A percentile compares a stretch with the other conserved stretches of the same genome.
Evolutionary conservation across 2,888 invertebrate genomes (phyloP).

Genomic region (Agonopterix heracliana): DNA sequence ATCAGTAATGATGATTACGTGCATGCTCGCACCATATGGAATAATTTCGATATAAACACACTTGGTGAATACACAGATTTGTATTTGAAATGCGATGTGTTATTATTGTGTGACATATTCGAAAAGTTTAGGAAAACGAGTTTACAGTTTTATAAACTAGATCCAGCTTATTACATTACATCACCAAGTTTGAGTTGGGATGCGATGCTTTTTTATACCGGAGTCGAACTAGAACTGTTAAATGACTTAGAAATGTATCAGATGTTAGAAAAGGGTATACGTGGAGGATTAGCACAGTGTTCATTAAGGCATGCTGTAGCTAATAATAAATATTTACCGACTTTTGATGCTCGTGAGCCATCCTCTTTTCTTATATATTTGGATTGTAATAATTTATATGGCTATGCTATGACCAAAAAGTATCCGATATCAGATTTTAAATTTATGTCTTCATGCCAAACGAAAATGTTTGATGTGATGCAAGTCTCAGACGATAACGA

Average conservation of each 20-base stretch:
- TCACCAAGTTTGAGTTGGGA: constrained; percentile 19
- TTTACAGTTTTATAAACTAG: constrained; percentile 19
- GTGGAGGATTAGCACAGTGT: constrained; percentile 20
- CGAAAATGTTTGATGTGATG: not conserved
- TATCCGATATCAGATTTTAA: constrained; percentile 4
- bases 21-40: constrained; percentile 15
- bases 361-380: constrained; percentile 22
- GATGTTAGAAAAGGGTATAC: constrained; percentile 19
- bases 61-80: constrained; percentile 22
- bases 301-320: constrained; percentile 19
- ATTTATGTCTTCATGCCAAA: no score
- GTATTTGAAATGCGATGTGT: constrained; percentile 21
- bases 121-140: constrained; percentile 23
- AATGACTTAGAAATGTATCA: constrained; percentile 17
- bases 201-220: constrained; percentile 18
- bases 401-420: constrained; percentile 16
- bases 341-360: constrained; percentile 15
- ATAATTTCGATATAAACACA: constrained; percentile 13
- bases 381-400: constrained; percentile 32
- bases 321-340: constrained; percentile 19
- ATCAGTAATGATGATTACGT: constrained; percentile 7
- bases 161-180: constrained; percentile 19
- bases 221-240: constrained; percentile 16
- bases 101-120: constrained; percentile 23
- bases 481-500: not conserved